Evolutionary conservation across 1,140 invertebrate species (phyloP).

Genomic region (Drosophila neocordata): DNA sequence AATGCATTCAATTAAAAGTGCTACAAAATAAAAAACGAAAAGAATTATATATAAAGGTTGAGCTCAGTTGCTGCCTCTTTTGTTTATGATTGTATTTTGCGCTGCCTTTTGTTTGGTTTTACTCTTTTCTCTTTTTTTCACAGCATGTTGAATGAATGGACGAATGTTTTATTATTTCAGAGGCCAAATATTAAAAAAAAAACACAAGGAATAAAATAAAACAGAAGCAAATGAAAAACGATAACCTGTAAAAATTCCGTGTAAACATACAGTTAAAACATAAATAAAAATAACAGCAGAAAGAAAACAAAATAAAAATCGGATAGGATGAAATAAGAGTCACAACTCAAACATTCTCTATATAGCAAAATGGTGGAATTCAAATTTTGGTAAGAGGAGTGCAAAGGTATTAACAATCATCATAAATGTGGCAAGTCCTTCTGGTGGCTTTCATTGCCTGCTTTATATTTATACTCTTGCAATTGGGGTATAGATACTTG

Average conservation of each 20-base stretch:
- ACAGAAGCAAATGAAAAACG: background rate
- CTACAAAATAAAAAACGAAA: background rate
- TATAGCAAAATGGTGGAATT: background rate
- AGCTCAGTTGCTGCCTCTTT: background rate
- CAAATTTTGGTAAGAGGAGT: constrained; percentile 23
- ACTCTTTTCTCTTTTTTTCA: background rate
- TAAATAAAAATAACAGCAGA: constrained; percentile 5
- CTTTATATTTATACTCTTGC: background rate
- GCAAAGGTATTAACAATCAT: constrained; percentile 48
- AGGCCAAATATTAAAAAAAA: background rate
- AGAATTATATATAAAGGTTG: constrained; percentile 2
- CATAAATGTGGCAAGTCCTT: constrained; percentile 75
- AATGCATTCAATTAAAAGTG: constrained; percentile 3
- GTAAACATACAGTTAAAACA: constrained; percentile 4
- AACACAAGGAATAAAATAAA: background rate
- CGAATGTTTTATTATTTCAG: constrained; percentile 9
- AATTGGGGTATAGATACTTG: constrained; percentile 32
- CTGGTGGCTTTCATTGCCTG: constrained; percentile 38
- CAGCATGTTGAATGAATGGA: constrained; percentile 1
- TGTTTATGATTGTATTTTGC: constrained; percentile 8
- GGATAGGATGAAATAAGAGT: constrained; percentile 9
- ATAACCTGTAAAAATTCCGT: constrained; percentile 9
- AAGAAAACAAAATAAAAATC: background rate
- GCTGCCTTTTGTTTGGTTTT: constrained; percentile 7
- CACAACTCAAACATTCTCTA: constrained; percentile 8